Percentiles rank a stretch among this genome's conserved stretches.
Conservation (phyloP, 2,113 vertebrate species). For the Chaetops frenatus region DNA sequence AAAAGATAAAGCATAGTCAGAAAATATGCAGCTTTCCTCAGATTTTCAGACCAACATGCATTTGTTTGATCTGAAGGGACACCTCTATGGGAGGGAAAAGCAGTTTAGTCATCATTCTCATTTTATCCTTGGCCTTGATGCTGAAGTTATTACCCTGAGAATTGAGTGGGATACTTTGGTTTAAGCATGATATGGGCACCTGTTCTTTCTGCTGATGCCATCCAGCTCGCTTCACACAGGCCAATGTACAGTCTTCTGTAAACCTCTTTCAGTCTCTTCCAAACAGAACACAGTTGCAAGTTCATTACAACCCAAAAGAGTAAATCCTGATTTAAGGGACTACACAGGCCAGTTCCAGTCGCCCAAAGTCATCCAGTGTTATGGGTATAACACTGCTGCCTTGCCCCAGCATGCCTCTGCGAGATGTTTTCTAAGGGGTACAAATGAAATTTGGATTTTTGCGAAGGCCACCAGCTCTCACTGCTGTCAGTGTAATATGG, state of each 20-base stretch:
- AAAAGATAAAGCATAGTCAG: neutral
- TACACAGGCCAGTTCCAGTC: neutral
- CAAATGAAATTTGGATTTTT: neutral
- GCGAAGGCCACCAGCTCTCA: neutral
- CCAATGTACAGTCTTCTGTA: neutral
- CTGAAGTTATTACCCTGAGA: neutral
- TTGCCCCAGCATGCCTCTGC: neutral
- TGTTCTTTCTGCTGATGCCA: neutral
- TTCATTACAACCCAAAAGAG: neutral
- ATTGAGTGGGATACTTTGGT: neutral
- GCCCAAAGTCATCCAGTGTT: neutral
- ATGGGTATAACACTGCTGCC: neutral
- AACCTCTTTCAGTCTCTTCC: neutral
- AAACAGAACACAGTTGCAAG: neutral
- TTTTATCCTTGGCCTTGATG: neutral
- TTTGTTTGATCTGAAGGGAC: neutral
- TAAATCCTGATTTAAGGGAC: neutral
- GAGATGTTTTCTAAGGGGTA: neutral
- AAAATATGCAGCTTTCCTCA: neutral
- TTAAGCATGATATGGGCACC: neutral
- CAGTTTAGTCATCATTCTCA: neutral
- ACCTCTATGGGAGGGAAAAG: neutral
- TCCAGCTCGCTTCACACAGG: neutral
- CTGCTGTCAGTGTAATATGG: conserved; percentile 26
- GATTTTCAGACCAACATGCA: neutral